phyloP scores from a whole-genome alignment of 2,113 vertebrate genomes.

The Xiphorhynchus elegans region DNA sequence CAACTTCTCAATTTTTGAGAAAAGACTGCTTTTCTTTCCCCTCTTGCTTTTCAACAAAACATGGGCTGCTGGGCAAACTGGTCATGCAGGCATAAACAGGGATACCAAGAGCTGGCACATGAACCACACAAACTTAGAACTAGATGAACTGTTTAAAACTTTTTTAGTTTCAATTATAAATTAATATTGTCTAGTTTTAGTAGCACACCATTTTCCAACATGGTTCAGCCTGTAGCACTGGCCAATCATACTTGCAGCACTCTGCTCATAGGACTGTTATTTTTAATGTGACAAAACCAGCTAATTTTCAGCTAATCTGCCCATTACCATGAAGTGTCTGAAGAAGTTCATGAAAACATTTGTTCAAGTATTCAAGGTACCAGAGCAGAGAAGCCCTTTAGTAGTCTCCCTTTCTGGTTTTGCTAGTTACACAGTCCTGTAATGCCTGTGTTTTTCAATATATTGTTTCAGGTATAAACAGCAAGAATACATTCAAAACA shows the following conservation, averaged over 20 bases:
- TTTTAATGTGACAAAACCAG: background rate
- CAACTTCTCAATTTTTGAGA: background rate
- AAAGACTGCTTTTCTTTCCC: background rate
- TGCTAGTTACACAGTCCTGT: background rate
- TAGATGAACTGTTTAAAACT: background rate
- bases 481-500: conserved; percentile 2
- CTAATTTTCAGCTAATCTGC: background rate
- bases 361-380: background rate
- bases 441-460: background rate
- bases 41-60: background rate
- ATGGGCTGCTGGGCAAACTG: background rate
- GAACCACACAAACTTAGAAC: background rate
- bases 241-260: background rate
- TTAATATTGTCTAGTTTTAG: background rate
- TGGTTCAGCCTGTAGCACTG: background rate
- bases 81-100: background rate
- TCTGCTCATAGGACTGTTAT: background rate
- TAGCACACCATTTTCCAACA: background rate
- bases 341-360: background rate
- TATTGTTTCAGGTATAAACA: background rate
- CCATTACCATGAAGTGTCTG: background rate
- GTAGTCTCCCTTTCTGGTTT: background rate
- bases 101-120: background rate
- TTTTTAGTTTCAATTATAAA: background rate
- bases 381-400: background rate